A percentile compares a stretch with the other conserved stretches of the same genome.
Evolutionary conservation across 2,888 invertebrate genomes (phyloP).

Genomic region (Caenorhabditis doughertyi): DNA sequence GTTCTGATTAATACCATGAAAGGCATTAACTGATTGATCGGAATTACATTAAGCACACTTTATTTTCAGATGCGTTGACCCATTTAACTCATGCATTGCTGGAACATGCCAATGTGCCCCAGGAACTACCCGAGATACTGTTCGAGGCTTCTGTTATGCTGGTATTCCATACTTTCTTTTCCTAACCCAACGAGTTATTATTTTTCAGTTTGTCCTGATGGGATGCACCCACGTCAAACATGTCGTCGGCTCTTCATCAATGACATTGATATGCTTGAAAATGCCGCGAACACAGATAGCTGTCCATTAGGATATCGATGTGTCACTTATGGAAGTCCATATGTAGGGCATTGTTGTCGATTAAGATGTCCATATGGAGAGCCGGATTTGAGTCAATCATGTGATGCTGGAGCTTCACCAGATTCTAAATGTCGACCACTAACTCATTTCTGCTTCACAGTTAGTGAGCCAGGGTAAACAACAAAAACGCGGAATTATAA

Average conservation of each 20-base stretch:
- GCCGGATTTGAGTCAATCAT: constrained; percentile 82
- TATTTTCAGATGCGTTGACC: constrained; percentile 77
- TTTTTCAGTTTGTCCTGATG: constrained; percentile 82
- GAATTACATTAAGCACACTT: background rate
- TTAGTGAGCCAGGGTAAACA: constrained; percentile 71
- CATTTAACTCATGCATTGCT: constrained; percentile 80
- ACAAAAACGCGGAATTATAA: background rate
- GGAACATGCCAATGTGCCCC: constrained; percentile 81
- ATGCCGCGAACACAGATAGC: constrained; percentile 79
- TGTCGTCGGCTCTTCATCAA: constrained; percentile 82
- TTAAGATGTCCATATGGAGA: constrained; percentile 82
- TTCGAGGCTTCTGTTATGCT: constrained; percentile 79
- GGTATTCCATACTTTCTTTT: constrained; percentile 58
- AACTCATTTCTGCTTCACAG: constrained; percentile 82
- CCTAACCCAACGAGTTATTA: background rate
- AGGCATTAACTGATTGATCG: no score
- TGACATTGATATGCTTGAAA: constrained; percentile 82
- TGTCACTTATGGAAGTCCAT: constrained; percentile 82
- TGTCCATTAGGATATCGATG: constrained; percentile 76
- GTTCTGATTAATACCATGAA: no score
- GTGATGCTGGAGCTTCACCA: constrained; percentile 80
- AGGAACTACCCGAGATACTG: constrained; percentile 79
- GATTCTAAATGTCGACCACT: constrained; percentile 81
- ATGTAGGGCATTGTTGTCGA: constrained; percentile 82
- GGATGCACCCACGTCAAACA: constrained; percentile 80